Base-by-base conservation (phyloP, 2,797 vertebrate genomes). In the Mormyrops attenuatus region DNA sequence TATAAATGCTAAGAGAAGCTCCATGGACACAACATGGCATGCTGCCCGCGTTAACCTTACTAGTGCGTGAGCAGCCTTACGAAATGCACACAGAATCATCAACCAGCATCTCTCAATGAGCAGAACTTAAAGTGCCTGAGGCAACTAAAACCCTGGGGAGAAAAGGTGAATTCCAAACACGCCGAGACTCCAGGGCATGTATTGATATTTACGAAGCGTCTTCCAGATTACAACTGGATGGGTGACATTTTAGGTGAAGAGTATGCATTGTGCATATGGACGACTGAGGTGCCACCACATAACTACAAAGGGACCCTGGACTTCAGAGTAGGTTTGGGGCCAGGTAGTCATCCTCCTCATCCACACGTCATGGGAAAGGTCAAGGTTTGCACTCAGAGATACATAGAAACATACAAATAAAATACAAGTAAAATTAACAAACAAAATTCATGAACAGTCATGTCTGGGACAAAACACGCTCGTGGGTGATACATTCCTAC, bases 181-280 rank as follows among this genome's bases (percentile, higher is more conserved):
- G 57, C 50, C 20, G 17, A n/a, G 3, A 5, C 20, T 41, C 57
- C 8, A 11, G 60, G 84, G 47, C 73, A 57, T 38, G 44, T 26
- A 89, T 5, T 6, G 47, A 86, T 69, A 17, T 17, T 57, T 86
- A 15, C 2, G 13, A 41, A 86, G 85, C 3, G 53, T 30, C 38
- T 41, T 26, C 17, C 26, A 52, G 15, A 15, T 6, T 30, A 44
- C 57, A 89, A 63, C 60, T 30, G 49, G 89, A 69, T 44, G n/a
- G 44, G 88, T 89, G 84, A 87, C 89, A 89, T 89, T 89, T 89
- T 44, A 87, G 63, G 66, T n/a, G 13, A 17, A 73, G n/a, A 9
- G 50, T 20, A 38, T 6, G n/a, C 86, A 17, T 44, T 44, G 30
- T 41, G 53, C 34, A n/a, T 4, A 41, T 5, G 30, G 53, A 41